These are phyloP conservation scores for Protobothrops flavoviridis DNA, from an alignment of 2,113 vertebrate genomes.

Conservation along the genomic window DNA sequence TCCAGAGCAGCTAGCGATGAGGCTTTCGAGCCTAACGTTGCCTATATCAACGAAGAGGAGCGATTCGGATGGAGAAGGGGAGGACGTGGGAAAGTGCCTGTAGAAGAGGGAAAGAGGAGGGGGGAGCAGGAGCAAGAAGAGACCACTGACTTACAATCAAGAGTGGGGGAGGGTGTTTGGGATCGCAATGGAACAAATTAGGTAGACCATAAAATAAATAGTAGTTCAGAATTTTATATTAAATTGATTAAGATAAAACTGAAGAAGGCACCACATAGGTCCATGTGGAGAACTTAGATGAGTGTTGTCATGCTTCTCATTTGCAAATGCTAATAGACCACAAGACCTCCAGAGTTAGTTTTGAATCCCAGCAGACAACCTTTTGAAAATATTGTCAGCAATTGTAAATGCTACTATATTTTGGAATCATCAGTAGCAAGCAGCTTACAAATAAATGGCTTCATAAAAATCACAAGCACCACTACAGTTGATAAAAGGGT, in stretches of 20 bases:
- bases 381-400: slow-evolving; percentile 20
- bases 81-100: too few species aligned
- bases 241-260: slow-evolving; percentile 33
- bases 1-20: too few species aligned
- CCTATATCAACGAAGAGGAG: too few species aligned
- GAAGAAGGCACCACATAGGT: slow-evolving; percentile 10
- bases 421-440: not conserved
- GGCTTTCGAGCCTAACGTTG: too few species aligned
- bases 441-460: not conserved
- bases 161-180: too few species aligned
- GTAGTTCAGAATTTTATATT: slow-evolving; percentile 18
- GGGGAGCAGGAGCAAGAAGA: too few species aligned
- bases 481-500: not conserved
- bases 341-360: not conserved
- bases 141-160: too few species aligned
- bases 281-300: not conserved
- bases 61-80: too few species aligned
- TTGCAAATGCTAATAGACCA: slow-evolving; percentile 12
- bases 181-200: too few species aligned
- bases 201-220: slow-evolving; percentile 1
- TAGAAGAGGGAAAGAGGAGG: too few species aligned
- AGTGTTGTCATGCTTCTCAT: slow-evolving; percentile 8
- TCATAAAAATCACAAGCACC: not conserved
- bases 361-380: not conserved
- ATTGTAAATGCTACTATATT: not conserved